Evolutionary conservation across 2,888 invertebrate species (phyloP), one percentile per base, ranked within the genome.

Genomic region (Eristalinus sepulchralis): DNA sequence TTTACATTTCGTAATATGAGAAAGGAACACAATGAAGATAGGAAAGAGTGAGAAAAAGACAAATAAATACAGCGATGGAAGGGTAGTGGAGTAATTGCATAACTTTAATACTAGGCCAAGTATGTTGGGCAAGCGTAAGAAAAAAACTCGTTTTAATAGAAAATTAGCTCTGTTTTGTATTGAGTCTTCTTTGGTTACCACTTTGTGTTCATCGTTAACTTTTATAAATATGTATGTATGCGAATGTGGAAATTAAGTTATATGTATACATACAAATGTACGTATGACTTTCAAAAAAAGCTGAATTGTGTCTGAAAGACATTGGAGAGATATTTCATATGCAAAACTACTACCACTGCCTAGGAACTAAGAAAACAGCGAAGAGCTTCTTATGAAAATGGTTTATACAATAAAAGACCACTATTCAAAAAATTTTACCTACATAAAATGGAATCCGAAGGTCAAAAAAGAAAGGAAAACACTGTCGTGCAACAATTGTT

Each of bases 1-100:
- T 86, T 86, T 86, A 86, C 86, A 86, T 86, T 86, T 86, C 86
- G 86, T 86, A 86, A 86, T 86, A 86, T 75, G 85, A 86, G 86
- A 86, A 83, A 86, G 86, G 83, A 86, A 86, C 86, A 86, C 83
- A 86, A 86, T 86, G 67, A 83, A 83, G 79, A 86, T 86, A 67
- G 82, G 78, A 86, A 75, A 86, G 86, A 86, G 78, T 86, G 86
- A 86, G 86, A 86, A 86, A 75, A 86, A 83, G 64, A 75, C 79
- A 78, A 83, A 83, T 70, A 79, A 83, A 86, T 81, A 81, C 71
- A 77, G 47, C 71, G 72, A 72, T 86, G 86, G 86, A 86, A 86
- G 78, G 86, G 86, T 86, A 86, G 83, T 86, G 83, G 86, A 86
- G 83, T 86, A 83, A 78, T 86, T 86, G 86, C 86, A 86, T 86